Evolutionary conservation across 2,888 invertebrate species (phyloP).

Genomic region (Girardia tigrina): DNA sequence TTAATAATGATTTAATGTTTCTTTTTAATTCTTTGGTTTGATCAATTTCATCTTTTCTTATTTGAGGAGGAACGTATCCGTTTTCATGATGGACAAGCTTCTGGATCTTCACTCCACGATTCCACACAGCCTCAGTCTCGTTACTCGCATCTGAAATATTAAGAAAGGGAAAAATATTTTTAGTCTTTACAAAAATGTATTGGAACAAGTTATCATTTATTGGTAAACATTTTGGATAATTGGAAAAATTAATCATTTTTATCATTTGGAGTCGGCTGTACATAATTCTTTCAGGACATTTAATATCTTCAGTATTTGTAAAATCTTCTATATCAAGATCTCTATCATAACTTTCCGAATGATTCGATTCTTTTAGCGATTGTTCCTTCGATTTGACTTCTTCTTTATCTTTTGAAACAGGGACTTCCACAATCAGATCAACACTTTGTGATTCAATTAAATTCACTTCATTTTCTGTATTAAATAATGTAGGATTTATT

Average conservation of each 20-base stretch:
- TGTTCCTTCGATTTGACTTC: no score
- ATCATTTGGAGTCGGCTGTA: not conserved
- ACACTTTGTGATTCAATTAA: no score
- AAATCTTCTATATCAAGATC: no score
- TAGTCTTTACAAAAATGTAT: not conserved
- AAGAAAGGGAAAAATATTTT: not conserved
- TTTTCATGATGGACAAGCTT: constrained; percentile 9
- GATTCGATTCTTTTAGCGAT: no score
- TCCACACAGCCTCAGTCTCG: not conserved
- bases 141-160: not conserved
- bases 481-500: no score
- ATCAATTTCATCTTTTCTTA: not conserved
- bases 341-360: no score
- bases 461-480: no score
- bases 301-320: no score
- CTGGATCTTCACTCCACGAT: not conserved
- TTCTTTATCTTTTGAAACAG: no score
- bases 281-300: not conserved
- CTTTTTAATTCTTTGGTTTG: not conserved
- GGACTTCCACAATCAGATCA: no score
- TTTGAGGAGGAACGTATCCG: not conserved
- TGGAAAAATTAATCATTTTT: not conserved
- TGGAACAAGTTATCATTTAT: not conserved
- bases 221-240: not conserved
- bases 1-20: not conserved